These are phyloP conservation scores for Carcharodon carcharias DNA, from an alignment of 2,797 vertebrate genomes.

Conservation along the genomic window DNA sequence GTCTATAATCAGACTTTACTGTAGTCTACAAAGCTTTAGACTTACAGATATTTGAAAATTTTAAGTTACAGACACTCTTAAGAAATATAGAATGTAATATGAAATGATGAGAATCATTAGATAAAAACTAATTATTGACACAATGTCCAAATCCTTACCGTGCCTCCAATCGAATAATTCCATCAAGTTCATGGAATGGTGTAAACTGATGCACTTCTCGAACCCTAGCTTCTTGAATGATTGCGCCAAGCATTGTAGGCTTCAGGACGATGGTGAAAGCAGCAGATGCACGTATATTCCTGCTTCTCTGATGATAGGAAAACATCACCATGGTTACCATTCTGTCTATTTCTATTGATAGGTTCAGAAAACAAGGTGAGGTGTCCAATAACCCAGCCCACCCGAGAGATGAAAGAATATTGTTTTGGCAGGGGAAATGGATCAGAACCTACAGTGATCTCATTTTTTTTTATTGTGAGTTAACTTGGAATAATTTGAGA, in stretches of 20 bases:
- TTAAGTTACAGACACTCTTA: background rate
- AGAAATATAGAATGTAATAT: background rate
- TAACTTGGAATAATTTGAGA: background rate
- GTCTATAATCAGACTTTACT: background rate
- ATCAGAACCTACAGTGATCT: background rate
- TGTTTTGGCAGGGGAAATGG: background rate
- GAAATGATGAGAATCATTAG: background rate
- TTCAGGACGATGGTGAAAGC: slow-evolving; percentile 65
- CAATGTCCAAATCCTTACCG: slow-evolving; percentile 38
- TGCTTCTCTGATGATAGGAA: slow-evolving; percentile 57
- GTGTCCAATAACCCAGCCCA: background rate
- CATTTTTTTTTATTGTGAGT: background rate
- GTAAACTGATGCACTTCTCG: slow-evolving; percentile 65
- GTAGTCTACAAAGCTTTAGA: background rate
- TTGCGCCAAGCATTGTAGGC: slow-evolving; percentile 51
- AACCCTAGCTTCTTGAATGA: slow-evolving; percentile 60
- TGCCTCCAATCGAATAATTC: slow-evolving; percentile 50
- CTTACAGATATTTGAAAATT: background rate
- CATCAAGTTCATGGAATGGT: slow-evolving; percentile 65
- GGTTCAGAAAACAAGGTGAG: background rate
- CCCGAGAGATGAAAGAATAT: background rate
- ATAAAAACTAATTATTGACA: too few relatives aligned
- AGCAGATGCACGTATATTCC: slow-evolving; percentile 55
- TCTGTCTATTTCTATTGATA: background rate
- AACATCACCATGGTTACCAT: background rate